Conservation (phyloP, 2,888 invertebrate species). For the Nephrocerus scutellatus region DNA sequence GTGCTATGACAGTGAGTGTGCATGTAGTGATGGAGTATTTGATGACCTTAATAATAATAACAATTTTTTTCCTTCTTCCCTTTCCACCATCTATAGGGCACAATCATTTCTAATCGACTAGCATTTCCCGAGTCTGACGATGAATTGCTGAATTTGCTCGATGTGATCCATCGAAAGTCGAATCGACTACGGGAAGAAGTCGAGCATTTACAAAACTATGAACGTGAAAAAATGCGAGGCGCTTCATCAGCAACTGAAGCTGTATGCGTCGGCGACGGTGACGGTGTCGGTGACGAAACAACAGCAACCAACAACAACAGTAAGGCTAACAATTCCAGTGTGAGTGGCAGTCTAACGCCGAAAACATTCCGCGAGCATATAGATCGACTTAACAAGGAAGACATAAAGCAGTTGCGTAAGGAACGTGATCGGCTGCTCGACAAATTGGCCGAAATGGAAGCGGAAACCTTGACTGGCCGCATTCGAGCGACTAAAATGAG, state of each 20-base stretch:
- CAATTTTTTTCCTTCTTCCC: not conserved
- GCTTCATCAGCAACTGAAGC: no score
- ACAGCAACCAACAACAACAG: slow-evolving; percentile 19
- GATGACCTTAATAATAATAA: no score
- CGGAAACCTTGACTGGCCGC: slow-evolving; percentile 62
- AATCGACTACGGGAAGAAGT: slow-evolving; percentile 63
- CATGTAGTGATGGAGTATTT: no score
- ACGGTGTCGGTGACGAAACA: slow-evolving; percentile 10
- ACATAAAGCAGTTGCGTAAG: slow-evolving; percentile 56
- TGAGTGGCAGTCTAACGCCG: slow-evolving; percentile 33
- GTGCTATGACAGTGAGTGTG: slow-evolving; percentile 49
- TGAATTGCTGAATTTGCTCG: slow-evolving; percentile 77
- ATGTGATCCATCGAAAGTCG: slow-evolving; percentile 77
- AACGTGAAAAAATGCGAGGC: slow-evolving; percentile 34
- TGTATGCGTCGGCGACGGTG: slow-evolving; percentile 14
- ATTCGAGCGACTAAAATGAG: slow-evolving; percentile 60
- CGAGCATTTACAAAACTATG: slow-evolving; percentile 55
- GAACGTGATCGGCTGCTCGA: slow-evolving; percentile 71
- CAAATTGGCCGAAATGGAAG: slow-evolving; percentile 69
- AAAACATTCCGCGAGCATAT: slow-evolving; percentile 42
- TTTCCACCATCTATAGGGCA: slow-evolving; percentile 29
- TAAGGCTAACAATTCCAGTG: slow-evolving; percentile 15
- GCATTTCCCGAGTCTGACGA: slow-evolving; percentile 59
- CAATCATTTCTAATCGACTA: slow-evolving; percentile 40
- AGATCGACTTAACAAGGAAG: slow-evolving; percentile 47